phyloP scores from a whole-genome alignment of 2,888 invertebrate genomes.

The Drosophila infuscata region DNA sequence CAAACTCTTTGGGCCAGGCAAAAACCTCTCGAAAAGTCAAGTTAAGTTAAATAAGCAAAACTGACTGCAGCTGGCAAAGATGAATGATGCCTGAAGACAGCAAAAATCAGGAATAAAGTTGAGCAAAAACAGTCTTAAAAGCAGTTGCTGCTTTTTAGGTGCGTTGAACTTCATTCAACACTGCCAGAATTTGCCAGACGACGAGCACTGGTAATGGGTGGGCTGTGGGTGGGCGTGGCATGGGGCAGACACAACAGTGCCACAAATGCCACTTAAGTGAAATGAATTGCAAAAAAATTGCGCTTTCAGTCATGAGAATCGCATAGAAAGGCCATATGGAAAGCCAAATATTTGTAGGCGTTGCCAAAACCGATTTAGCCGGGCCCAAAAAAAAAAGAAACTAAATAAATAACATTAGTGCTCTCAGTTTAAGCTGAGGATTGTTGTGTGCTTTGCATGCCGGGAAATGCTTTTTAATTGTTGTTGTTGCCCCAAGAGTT shows the following conservation, averaged over 20 bases:
- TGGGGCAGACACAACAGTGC: constrained; percentile 21
- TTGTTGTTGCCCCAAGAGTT: constrained; percentile 39
- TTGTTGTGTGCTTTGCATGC: constrained; percentile 21
- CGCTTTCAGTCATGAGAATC: neutral
- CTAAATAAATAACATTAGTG: neutral
- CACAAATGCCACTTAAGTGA: constrained; percentile 69
- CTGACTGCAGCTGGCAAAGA: constrained; percentile 16
- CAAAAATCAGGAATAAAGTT: constrained; percentile 44
- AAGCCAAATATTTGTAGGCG: constrained; percentile 35
- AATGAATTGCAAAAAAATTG: constrained; percentile 62
- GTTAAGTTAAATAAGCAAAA: constrained; percentile 54
- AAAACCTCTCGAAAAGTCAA: constrained; percentile 48
- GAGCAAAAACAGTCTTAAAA: constrained; percentile 49
- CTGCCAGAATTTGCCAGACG: constrained; percentile 43
- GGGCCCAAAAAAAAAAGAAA: neutral
- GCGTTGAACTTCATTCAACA: constrained; percentile 52
- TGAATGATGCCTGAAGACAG: constrained; percentile 24
- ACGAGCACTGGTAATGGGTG: constrained; percentile 12
- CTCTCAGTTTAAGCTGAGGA: neutral
- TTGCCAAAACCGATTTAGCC: constrained; percentile 2
- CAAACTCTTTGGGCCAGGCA: constrained; percentile 11
- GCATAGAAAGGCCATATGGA: neutral
- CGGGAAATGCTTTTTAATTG: constrained; percentile 48
- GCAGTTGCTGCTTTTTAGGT: constrained; percentile 32
- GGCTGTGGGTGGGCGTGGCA: constrained; percentile 49